Evolutionary conservation across 2,797 vertebrate genomes (phyloP).

Genomic region (Labeo calbasu): DNA sequence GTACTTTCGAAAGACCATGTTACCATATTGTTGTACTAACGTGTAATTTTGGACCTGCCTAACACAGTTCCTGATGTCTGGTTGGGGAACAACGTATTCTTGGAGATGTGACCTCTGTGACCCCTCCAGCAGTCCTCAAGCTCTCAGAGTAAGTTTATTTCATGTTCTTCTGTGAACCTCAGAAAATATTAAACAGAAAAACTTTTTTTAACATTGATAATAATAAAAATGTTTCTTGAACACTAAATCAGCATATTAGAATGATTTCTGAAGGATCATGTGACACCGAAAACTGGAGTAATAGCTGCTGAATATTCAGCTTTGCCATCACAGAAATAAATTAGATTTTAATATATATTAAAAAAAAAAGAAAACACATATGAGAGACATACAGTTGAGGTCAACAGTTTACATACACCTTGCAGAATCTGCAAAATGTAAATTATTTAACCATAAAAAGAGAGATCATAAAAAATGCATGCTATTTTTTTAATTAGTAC

Average conservation of each 20-base stretch:
- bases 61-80: constrained; percentile 92
- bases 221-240: neutral
- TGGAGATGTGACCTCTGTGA: constrained; percentile 95
- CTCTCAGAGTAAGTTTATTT: constrained; percentile 84
- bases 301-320: neutral
- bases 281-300: neutral
- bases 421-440: too few species aligned
- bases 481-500: too few species aligned
- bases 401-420: too few species aligned
- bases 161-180: neutral
- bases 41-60: neutral
- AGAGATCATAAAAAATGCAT: too few species aligned
- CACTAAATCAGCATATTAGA: neutral
- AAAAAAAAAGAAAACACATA: neutral
- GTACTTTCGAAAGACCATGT: neutral
- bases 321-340: neutral
- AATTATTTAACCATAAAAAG: too few species aligned
- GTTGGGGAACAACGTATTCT: constrained; percentile 91
- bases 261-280: neutral
- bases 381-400: too few species aligned
- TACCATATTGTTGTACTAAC: neutral
- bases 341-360: neutral
- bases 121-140: constrained; percentile 79
- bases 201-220: neutral
- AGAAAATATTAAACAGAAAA: neutral